Conservation (phyloP, 1,140 invertebrate genomes). For the Aethina tumida region DNA sequence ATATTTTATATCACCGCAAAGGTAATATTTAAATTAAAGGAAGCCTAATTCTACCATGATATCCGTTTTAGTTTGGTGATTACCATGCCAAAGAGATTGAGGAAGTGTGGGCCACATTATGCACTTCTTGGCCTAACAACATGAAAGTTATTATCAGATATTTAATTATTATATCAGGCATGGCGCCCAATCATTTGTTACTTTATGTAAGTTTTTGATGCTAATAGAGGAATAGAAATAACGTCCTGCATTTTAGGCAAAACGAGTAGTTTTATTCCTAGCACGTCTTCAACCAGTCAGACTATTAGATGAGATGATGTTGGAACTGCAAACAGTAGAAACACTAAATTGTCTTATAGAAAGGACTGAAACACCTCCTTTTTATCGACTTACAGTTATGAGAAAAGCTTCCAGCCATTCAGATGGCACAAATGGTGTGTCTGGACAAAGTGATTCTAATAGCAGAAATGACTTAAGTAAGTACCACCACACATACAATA, state of each 20-base stretch:
- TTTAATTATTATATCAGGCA: conserved; percentile 89
- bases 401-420: conserved; percentile 82
- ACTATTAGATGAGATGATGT: conserved; percentile 93
- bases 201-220: conserved; percentile 59
- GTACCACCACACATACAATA: neutral
- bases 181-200: conserved; percentile 87
- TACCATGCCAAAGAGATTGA: conserved; percentile 92
- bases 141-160: conserved; percentile 96
- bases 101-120: conserved; percentile 90
- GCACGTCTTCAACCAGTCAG: conserved; percentile 82
- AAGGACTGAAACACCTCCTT: conserved; percentile 93
- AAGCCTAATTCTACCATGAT: neutral
- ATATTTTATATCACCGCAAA: conserved; percentile 96
- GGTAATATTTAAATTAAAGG: conserved; percentile 41
- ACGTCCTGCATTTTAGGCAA: conserved; percentile 54
- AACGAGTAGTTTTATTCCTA: conserved; percentile 87
- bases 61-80: conserved; percentile 72
- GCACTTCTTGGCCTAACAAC: conserved; percentile 93
- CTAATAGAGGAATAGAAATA: neutral
- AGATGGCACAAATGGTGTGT: conserved; percentile 44
- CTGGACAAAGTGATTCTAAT: conserved; percentile 41
- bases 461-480: conserved; percentile 34
- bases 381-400: conserved; percentile 87
- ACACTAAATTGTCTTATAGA: conserved; percentile 91
- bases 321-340: conserved; percentile 91